Base-by-base conservation (phyloP, 2,888 invertebrate species). In the Dryococelus australis region DNA sequence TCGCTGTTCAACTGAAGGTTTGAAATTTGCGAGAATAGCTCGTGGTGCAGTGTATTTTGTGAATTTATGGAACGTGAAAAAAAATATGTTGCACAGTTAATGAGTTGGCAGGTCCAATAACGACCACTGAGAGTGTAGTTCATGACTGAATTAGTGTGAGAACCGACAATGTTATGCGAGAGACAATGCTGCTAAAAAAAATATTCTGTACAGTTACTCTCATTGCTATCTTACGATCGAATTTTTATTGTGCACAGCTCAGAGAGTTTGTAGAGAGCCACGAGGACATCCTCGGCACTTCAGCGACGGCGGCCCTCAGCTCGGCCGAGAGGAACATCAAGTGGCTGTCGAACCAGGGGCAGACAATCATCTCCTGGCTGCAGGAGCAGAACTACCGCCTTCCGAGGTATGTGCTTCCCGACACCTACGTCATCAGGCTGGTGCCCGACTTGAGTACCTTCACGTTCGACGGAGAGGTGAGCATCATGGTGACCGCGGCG, bases 371-470 rank as follows among this genome's bases (percentile, higher is more conserved):
- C 83, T 28, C 83, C 28, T 83, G 83, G 83, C 43, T 83, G 35
- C 28, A 43, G 35, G 16, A 28, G 43, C 83, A 83, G 83, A 12
- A 35, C 83, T 83, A 83, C 83, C 83, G 83, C 83, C 43, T 83
- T 1, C 83, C 83, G 16, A 28, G 16, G 5, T 20, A 35, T 10
- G 12, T 83, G 35, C 35, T 12, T 8, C 83, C 83, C 1, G 83
- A 83, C 28, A 83, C 83, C 12, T 83, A 83, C 35, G 28, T 43
- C 83, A 43, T 83, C 83, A 27, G 24, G 20, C 83, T 83, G 35
- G 43, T 35, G 43, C 83, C 83, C 20, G 28, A 83, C 83, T 28
- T 83, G 9, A n/a, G 12, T 13, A 24, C 35, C 43, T 28, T 35
- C 83, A 43, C 43, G 12, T 83, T 83, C 83, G 13, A 8, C 13